These are phyloP conservation scores for Campoplex capitator DNA, from an alignment of 2,888 invertebrate genomes.

Conservation along the genomic window DNA sequence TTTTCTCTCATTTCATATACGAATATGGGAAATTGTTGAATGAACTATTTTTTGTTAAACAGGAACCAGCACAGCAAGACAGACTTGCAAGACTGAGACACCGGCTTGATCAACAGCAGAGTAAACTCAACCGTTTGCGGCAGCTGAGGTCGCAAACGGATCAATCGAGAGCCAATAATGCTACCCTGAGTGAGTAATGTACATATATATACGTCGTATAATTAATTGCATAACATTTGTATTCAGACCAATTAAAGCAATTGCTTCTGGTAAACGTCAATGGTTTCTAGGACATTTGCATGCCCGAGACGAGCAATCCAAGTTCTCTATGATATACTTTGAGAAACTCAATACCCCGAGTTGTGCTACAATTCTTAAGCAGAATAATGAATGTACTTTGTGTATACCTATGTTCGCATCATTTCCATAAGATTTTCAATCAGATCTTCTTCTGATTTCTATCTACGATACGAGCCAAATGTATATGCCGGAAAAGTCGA, in stretches of 20 bases:
- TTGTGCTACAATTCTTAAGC: background rate
- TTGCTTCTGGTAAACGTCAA: slow-evolving; percentile 12
- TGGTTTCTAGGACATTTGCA: slow-evolving; percentile 9
- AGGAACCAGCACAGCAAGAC: slow-evolving; percentile 95
- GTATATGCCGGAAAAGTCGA: slow-evolving; percentile 9
- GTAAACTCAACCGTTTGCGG: slow-evolving; percentile 95
- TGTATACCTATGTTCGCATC: background rate
- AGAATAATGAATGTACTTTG: background rate
- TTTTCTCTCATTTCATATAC: background rate
- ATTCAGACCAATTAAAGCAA: slow-evolving; percentile 36
- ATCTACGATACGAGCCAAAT: slow-evolving; percentile 15
- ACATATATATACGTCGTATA: slow-evolving; percentile 30
- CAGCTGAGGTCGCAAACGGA: slow-evolving; percentile 97
- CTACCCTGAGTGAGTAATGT: slow-evolving; percentile 93
- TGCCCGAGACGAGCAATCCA: background rate
- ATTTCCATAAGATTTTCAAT: slow-evolving; percentile 27
- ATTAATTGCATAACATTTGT: slow-evolving; percentile 17
- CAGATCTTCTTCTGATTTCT: slow-evolving; percentile 8
- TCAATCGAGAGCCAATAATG: slow-evolving; percentile 95
- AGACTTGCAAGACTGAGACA: slow-evolving; percentile 94
- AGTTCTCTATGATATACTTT: background rate
- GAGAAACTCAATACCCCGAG: slow-evolving; percentile 57
- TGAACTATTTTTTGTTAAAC: slow-evolving; percentile 67
- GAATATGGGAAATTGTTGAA: background rate
- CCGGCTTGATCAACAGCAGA: slow-evolving; percentile 97